Percentiles rank a stretch among this genome's conserved stretches.
Conservation (phyloP, 2,113 vertebrate genomes). For the Piaya cayana region DNA sequence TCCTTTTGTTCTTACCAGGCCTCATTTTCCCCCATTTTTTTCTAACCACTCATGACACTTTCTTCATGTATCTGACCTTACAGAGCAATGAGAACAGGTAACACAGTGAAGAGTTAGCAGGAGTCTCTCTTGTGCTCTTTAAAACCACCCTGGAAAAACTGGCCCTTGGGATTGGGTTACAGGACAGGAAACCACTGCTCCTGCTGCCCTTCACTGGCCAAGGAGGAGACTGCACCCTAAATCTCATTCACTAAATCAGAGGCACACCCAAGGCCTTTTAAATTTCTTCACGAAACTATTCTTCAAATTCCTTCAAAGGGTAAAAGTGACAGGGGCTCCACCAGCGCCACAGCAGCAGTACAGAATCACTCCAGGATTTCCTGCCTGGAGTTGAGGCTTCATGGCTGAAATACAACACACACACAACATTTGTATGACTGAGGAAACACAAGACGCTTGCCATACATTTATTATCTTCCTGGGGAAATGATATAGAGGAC, state of each 20-base stretch:
- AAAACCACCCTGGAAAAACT: neutral
- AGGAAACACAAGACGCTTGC: slow-evolving; percentile 39
- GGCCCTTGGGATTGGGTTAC: neutral
- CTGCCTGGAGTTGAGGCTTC: slow-evolving; percentile 27
- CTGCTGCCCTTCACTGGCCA: neutral
- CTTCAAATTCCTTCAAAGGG: neutral
- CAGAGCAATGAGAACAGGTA: neutral
- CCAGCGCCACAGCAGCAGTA: neutral
- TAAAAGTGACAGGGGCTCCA: neutral
- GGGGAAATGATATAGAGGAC: slow-evolving; percentile 57
- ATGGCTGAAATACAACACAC: neutral
- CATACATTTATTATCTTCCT: slow-evolving; percentile 56
- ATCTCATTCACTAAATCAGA: neutral
- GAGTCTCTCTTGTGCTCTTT: neutral
- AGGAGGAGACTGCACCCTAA: neutral
- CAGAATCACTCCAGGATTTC: slow-evolving; percentile 30
- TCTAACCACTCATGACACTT: neutral
- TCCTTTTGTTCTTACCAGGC: neutral
- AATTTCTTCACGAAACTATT: neutral
- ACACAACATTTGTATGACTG: neutral
- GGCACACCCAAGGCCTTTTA: neutral
- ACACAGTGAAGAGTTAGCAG: neutral
- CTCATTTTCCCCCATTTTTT: neutral
- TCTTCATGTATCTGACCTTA: neutral
- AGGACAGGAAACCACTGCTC: neutral